Evolutionary conservation across 2,113 vertebrate species (phyloP), one percentile per base, ranked within the genome.

Genomic region (Cairina moschata): DNA sequence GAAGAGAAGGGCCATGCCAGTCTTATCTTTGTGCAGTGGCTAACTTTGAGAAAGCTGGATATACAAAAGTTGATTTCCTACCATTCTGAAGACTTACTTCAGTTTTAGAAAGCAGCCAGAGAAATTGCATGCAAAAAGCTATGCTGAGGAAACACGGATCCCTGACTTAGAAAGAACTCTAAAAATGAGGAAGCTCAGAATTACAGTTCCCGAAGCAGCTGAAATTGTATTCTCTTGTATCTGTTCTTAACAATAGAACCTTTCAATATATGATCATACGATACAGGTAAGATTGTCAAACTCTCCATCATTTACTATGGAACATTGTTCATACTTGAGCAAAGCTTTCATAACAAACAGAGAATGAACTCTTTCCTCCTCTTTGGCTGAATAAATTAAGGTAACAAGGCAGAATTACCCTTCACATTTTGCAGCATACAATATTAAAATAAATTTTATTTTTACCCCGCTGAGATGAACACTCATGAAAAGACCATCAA

Each of bases 261-360:
- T 94, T 96, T 96, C 96, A 96, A 89, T 94, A 66, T 89, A 67
- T 85, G 95, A 93, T 94, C 88, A 94, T 95, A 87, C 0, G 50
- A 89, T 93, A 91, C 86, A 71, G 92, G 58, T 95, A 91, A 97
- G 88, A 92, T 95, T 95, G 92, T 96, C 92, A 96, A 96, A 95
- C 95, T 96, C 81, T 96, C 69, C 31, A 50, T 97, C 94, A 94
- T 94, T 96, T 93, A 89, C 95, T 83, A 13, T 23, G 11, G 81
- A 93, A 96, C 81, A 67, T 59, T 95, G 80, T 93, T 96, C 81
- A 59, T 86, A 85, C 83, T 79, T 95, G 91, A 93, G 50, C 78
- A 92, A 80, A 96, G 91, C 81, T 96, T 96, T 95, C 95, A 94
- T 58, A 97, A 96, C 96, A 97, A 96, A 95, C 66, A 87, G 91